phyloP scores from a whole-genome alignment of 2,888 invertebrate genomes.

The Adelphocoris suturalis region DNA sequence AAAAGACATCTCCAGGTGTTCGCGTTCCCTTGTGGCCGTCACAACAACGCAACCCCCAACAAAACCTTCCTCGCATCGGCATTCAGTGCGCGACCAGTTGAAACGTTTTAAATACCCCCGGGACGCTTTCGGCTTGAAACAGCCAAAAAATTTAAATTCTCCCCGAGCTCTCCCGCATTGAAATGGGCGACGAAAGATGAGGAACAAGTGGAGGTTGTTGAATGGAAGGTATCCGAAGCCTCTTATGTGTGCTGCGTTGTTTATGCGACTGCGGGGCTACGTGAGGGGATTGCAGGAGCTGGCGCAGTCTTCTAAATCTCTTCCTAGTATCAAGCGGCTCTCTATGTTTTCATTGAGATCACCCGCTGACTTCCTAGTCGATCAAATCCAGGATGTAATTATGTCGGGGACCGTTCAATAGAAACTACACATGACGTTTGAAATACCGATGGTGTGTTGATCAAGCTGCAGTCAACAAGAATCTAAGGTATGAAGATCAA shows the following conservation, averaged over 20 bases:
- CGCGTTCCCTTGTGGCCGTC: not conserved
- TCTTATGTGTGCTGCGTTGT: conserved; percentile 10
- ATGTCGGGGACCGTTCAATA: not conserved
- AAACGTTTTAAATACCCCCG: conserved; percentile 32
- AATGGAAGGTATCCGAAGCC: conserved; percentile 16
- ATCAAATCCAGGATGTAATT: not conserved
- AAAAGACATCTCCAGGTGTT: not conserved
- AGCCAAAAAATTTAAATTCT: conserved; percentile 42
- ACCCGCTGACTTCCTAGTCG: not conserved
- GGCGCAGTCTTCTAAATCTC: conserved; percentile 16
- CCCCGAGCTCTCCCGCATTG: not conserved
- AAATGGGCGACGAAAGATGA: conserved; percentile 32
- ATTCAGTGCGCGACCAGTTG: not conserved
- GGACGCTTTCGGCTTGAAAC: not conserved
- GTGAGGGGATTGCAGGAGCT: conserved; percentile 29
- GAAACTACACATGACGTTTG: not conserved
- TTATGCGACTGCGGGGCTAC: conserved; percentile 49
- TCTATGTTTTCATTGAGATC: conserved; percentile 43
- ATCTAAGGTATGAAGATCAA: too few species aligned
- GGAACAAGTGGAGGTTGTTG: conserved; percentile 44
- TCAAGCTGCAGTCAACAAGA: too few species aligned
- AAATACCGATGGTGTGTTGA: not conserved
- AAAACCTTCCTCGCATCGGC: not conserved
- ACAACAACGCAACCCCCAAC: conserved; percentile 24
- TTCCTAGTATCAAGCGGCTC: conserved; percentile 44